Evolutionary conservation across 1,140 invertebrate species (phyloP), one percentile per base, ranked within the genome.

Genomic region (Dufourea novaeangliae): DNA sequence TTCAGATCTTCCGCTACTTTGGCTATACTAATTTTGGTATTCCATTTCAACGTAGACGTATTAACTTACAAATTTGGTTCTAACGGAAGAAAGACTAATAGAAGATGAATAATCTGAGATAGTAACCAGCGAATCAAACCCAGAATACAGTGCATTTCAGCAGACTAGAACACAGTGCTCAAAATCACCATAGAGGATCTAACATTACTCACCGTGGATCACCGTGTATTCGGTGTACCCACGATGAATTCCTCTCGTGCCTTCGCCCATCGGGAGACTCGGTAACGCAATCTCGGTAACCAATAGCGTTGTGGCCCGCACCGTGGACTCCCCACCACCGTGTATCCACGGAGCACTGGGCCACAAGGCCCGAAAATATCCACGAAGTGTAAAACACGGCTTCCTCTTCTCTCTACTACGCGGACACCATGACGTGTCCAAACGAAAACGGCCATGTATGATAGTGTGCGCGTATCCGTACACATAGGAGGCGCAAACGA

Each of bases 231-330:
- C 52, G 41, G 56, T 32, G 25, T 50, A 69, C 6, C 64, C 69
- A 32, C 50, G 64, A 82, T 71, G 54, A 70, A 83, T 83, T 75
- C 71, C 68, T 63, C 44, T 68, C 46, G 39, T 64, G 27, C 59
- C 54, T 76, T 63, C 37, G 20, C 14, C 59, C 63, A 59, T 83
- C 67, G 44, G n/a, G 27, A 68, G 72, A 69, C 61, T 50, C 54
- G 52, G 68, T 84, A 83, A 83, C 78, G 82, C 72, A 80, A 84
- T 80, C 72, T 63, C 37, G 8, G 80, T 84, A 84, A 84, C 78
- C 82, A 84, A 84, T 84, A 84, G 83, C 82, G 67, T 78, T 73
- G 80, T 69, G 64, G 66, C 54, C 52, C 34, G 63, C 32, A 46
- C 12, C 57, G 11, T 25, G 56, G 27, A 25, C 59, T 29, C 52